Conservation (phyloP, 64 coral and sea anemone species). For the Montipora capricornis region DNA sequence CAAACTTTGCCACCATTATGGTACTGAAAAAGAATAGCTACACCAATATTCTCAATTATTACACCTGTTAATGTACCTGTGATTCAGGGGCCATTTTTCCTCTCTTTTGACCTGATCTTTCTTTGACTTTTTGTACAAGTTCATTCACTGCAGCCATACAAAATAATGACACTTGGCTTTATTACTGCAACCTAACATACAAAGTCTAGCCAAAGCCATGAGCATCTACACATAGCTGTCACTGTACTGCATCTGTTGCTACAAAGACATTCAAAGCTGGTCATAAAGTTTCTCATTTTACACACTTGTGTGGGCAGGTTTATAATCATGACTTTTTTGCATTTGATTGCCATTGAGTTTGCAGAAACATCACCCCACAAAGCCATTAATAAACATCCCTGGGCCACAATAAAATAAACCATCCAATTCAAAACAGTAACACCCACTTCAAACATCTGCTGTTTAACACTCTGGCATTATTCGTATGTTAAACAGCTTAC, state of each 20-base stretch:
- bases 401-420: neutral
- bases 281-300: neutral
- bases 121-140: conserved; percentile 94
- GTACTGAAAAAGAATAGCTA: too few relatives aligned
- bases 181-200: neutral
- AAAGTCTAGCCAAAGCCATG: too few relatives aligned
- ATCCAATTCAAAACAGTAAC: neutral
- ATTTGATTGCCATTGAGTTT: too few relatives aligned
- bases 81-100: conserved; percentile 14
- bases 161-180: neutral
- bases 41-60: neutral
- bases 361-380: too few relatives aligned
- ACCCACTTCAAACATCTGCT: too few relatives aligned
- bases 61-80: neutral
- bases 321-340: too few relatives aligned
- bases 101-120: conserved; percentile 80
- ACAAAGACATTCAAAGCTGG: neutral
- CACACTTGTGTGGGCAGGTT: neutral
- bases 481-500: too few relatives aligned
- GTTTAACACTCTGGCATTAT: too few relatives aligned
- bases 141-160: conserved; percentile 84
- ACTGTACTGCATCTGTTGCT: neutral
- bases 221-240: neutral
- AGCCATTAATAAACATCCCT: neutral
- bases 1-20: too few relatives aligned